These are phyloP conservation scores for Papilio polytes DNA, from an alignment of 1,140 invertebrate species.

Conservation along the genomic window DNA sequence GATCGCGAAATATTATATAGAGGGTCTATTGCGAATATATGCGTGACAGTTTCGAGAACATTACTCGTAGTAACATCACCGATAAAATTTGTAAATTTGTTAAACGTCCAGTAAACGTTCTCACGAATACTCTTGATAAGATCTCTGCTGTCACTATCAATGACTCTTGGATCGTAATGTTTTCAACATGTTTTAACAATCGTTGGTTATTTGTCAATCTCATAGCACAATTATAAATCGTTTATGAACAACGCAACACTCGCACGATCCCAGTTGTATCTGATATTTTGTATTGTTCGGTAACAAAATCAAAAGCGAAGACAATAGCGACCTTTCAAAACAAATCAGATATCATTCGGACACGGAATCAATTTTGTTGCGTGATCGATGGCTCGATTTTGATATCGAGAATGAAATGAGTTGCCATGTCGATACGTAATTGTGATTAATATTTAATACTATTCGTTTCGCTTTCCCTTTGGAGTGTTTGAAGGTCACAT, in stretches of 20 bases:
- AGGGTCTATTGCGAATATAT: too few species aligned
- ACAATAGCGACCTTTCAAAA: slow-evolving; percentile 40
- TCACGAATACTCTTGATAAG: too few species aligned
- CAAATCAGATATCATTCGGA: slow-evolving; percentile 37
- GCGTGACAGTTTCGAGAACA: too few species aligned
- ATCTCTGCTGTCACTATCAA: background rate
- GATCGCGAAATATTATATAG: background rate
- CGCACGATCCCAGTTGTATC: background rate
- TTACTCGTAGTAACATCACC: too few species aligned
- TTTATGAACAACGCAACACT: slow-evolving; percentile 24
- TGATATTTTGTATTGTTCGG: slow-evolving; percentile 30
- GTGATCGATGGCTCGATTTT: slow-evolving; percentile 27
- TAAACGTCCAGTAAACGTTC: too few species aligned
- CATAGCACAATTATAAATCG: slow-evolving; percentile 11
- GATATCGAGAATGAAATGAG: slow-evolving; percentile 31
- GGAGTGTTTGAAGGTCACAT: slow-evolving; percentile 1
- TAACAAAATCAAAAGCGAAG: slow-evolving; percentile 30
- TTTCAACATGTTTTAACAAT: slow-evolving; percentile 9
- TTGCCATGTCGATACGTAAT: slow-evolving; percentile 37
- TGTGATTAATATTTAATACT: slow-evolving; percentile 34
- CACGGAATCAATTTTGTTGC: slow-evolving; percentile 40
- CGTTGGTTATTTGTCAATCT: slow-evolving; percentile 1
- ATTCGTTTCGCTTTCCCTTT: slow-evolving; percentile 30
- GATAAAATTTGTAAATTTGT: too few species aligned
- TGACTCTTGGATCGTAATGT: background rate